phyloP scores from a whole-genome alignment of 2,797 vertebrate genomes.

The Hippopotamyrus pictus region DNA sequence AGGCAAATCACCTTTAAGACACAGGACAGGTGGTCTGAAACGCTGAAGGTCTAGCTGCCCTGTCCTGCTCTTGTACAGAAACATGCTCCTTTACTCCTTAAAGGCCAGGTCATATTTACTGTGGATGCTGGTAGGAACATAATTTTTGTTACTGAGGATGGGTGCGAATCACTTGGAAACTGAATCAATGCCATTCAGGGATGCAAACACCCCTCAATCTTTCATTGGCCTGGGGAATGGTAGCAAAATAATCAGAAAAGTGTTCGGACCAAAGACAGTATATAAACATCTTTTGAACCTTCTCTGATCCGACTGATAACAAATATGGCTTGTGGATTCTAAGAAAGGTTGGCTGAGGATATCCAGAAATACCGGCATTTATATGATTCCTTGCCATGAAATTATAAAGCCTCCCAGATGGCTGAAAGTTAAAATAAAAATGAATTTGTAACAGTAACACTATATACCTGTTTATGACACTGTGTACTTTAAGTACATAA shows the following conservation, averaged over 20 bases:
- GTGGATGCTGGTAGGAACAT: not conserved
- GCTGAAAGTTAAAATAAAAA: not conserved
- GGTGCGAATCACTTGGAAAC: not conserved
- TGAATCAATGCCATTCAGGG: not conserved
- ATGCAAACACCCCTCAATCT: not conserved
- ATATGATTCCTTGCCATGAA: not conserved
- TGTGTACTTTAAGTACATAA: not conserved
- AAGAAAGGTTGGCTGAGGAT: not conserved
- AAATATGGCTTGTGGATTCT: not conserved
- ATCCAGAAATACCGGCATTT: not conserved
- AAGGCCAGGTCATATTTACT: not conserved
- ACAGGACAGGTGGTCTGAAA: not conserved
- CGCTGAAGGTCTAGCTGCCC: not conserved
- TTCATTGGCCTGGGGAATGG: not conserved
- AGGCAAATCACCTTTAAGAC: not conserved
- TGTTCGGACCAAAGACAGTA: not conserved
- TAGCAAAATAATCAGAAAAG: not conserved
- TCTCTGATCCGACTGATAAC: not conserved
- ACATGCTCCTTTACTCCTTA: not conserved
- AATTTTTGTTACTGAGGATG: not conserved
- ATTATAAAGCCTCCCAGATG: not conserved
- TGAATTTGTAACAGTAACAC: not conserved
- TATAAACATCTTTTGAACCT: not conserved
- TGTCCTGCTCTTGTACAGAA: not conserved
- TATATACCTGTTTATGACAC: not conserved